Percentiles rank a stretch among this genome's conserved stretches.
phyloP scores from a whole-genome alignment of 2,797 vertebrate species.

The Halcyon leucocephala region DNA sequence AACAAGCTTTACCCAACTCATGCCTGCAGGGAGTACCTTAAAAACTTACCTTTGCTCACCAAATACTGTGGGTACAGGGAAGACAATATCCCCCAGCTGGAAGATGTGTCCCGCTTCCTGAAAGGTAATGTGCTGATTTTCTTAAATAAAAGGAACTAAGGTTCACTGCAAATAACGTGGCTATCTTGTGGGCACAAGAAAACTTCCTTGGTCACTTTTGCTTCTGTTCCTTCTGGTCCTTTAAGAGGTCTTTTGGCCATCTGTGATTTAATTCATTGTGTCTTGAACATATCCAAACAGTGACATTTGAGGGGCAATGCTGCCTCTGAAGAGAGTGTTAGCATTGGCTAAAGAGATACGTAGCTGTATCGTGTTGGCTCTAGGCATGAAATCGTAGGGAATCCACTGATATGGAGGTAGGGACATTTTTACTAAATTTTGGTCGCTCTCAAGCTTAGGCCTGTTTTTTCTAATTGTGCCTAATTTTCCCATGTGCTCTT shows the following conservation, averaged over 20 bases:
- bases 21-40: conserved; percentile 95
- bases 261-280: background rate
- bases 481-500: background rate
- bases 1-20: conserved; percentile 95
- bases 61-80: conserved; percentile 94
- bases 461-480: background rate
- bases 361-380: background rate
- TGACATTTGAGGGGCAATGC: background rate
- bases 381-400: background rate
- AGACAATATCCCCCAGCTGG: conserved; percentile 97
- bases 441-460: background rate
- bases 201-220: background rate
- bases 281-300: background rate
- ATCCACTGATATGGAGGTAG: background rate
- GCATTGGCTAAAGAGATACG: background rate
- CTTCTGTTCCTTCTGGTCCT: background rate
- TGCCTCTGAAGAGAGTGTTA: background rate
- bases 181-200: background rate
- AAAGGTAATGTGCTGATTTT: conserved; percentile 80
- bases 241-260: background rate
- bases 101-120: conserved; percentile 95
- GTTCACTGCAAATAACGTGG: background rate
- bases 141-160: background rate
- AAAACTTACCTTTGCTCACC: conserved; percentile 93
- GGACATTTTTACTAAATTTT: background rate